Evolutionary conservation across 1,140 invertebrate genomes (phyloP).

Genomic region (Listronotus bonariensis): DNA sequence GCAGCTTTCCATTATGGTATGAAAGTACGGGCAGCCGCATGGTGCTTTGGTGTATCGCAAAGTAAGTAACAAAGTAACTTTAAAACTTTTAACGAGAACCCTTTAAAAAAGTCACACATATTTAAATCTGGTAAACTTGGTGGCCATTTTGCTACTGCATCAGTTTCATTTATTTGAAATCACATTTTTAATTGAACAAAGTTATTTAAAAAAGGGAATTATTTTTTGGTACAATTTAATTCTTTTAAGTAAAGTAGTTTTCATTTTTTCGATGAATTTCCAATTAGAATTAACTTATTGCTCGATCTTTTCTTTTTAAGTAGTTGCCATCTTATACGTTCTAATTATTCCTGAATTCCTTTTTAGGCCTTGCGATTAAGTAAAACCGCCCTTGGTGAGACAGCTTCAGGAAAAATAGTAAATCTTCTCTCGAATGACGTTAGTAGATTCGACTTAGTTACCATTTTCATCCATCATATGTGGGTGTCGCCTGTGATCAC

Average conservation of each 20-base stretch:
- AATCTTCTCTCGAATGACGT: conserved; percentile 84
- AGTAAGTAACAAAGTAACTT: no score
- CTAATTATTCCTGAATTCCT: conserved; percentile 1
- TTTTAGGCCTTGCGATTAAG: conserved; percentile 63
- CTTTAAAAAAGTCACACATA: no score
- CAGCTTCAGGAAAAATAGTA: conserved; percentile 82
- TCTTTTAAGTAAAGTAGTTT: no score
- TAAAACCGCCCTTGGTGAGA: conserved; percentile 70
- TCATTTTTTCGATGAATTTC: no score
- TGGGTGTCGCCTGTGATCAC: conserved; percentile 70
- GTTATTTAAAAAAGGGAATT: no score
- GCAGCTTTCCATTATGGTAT: conserved; percentile 65
- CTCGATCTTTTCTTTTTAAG: no score
- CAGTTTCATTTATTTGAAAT: conserved; percentile 3
- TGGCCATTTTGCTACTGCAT: not conserved
- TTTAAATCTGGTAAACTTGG: no score
- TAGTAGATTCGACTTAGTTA: conserved; percentile 66
- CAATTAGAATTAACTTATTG: no score
- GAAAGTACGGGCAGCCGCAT: conserved; percentile 64
- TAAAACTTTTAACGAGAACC: no score
- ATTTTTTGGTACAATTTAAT: no score
- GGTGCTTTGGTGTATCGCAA: conserved; percentile 73
- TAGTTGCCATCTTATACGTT: no score
- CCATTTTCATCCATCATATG: conserved; percentile 65
- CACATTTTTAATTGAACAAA: no score